These are phyloP conservation scores for Chionis minor DNA, from an alignment of 2,113 vertebrate genomes.

Conservation along the genomic window DNA sequence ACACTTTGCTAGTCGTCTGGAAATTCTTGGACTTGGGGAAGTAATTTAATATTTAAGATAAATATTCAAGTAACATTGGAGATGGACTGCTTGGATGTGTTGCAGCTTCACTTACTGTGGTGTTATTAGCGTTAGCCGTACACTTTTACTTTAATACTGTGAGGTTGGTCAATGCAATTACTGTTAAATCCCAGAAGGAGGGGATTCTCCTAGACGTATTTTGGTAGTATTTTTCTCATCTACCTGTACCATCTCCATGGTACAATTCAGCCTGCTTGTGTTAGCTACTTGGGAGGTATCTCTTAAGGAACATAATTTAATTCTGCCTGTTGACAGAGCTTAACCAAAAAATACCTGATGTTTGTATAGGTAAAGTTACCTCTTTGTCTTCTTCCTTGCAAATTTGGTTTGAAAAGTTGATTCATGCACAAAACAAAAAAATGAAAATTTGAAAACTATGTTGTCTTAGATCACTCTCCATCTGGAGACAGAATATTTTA, in stretches of 20 bases:
- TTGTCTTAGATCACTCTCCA: neutral
- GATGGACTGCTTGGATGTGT: neutral
- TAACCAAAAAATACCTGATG: neutral
- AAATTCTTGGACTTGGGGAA: slow-evolving; percentile 1
- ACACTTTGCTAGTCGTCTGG: neutral
- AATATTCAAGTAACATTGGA: neutral
- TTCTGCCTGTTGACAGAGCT: neutral
- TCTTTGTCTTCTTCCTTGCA: neutral
- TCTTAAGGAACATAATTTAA: neutral
- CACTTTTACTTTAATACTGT: neutral
- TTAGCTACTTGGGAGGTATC: neutral
- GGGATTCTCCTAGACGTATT: neutral
- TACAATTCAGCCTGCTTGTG: neutral
- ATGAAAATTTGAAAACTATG: neutral
- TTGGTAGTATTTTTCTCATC: neutral
- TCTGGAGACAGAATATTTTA: neutral
- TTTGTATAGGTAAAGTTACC: neutral
- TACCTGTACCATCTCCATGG: neutral
- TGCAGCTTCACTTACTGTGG: neutral
- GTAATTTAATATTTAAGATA: neutral
- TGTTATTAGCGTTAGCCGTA: neutral
- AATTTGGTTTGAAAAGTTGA: neutral
- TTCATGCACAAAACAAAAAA: neutral
- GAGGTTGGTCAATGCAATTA: neutral
- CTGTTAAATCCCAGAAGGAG: neutral